These are phyloP conservation scores for Antrozous pallidus DNA, from an alignment of 2,797 vertebrate genomes.

Conservation along the genomic window DNA sequence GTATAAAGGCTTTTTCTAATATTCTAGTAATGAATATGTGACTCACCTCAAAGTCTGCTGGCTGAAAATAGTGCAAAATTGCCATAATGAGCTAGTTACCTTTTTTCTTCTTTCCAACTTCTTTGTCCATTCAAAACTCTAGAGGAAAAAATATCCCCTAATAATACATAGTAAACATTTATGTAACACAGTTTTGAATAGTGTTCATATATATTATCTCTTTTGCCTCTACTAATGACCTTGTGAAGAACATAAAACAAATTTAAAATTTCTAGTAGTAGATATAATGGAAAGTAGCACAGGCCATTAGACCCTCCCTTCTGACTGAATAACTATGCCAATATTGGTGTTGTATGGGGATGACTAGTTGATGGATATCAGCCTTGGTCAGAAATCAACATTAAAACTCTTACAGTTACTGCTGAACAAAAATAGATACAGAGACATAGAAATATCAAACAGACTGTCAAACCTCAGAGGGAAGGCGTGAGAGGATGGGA, in stretches of 20 bases:
- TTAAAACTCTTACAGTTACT: neutral
- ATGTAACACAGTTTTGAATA: neutral
- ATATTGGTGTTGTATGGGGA: fast-evolving
- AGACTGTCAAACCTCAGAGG: too few relatives aligned
- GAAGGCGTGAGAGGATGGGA: too few relatives aligned
- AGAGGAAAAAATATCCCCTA: neutral
- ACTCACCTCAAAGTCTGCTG: neutral
- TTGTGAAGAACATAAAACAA: neutral
- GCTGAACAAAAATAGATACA: too few relatives aligned
- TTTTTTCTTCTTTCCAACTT: neutral
- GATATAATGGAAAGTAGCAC: neutral
- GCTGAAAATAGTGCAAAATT: conserved; percentile 24
- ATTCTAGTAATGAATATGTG: neutral
- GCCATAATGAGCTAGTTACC: neutral
- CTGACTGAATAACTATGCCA: neutral
- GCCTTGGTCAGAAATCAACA: neutral
- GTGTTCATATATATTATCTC: neutral
- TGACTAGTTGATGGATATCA: neutral
- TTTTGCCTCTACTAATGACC: neutral
- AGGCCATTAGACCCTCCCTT: neutral
- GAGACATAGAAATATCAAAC: too few relatives aligned
- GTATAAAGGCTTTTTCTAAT: neutral
- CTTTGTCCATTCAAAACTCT: conserved; percentile 11
- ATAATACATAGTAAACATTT: neutral
- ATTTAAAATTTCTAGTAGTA: neutral